Evolutionary conservation across 2,113 vertebrate genomes (phyloP).

Genomic region (Perca flavescens): DNA sequence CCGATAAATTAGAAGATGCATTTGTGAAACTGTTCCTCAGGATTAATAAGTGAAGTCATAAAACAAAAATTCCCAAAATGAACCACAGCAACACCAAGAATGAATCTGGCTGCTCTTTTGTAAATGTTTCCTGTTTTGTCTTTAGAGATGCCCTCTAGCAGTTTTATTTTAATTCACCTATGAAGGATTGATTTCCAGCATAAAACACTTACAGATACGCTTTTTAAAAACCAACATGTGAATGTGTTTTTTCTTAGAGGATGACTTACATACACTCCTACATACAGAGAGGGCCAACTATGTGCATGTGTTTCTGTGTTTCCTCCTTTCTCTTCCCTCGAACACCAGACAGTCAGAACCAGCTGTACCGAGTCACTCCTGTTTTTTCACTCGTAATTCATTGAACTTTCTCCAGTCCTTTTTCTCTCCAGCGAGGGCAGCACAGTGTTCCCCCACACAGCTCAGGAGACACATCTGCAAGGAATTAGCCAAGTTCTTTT

Average conservation of each 20-base stretch:
- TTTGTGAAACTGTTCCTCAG: background rate
- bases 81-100: background rate
- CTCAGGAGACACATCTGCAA: slow-evolving; percentile 80
- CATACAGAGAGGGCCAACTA: slow-evolving; percentile 68
- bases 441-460: slow-evolving; percentile 50
- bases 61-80: slow-evolving; percentile 5
- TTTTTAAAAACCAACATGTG: background rate
- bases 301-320: slow-evolving; percentile 50
- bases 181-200: background rate
- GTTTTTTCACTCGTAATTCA: slow-evolving; percentile 71
- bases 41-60: background rate
- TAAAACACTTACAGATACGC: background rate
- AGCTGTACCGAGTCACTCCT: slow-evolving; percentile 68
- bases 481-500: slow-evolving; percentile 81
- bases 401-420: slow-evolving; percentile 46
- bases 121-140: slow-evolving; percentile 49
- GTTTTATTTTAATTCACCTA: slow-evolving; percentile 4
- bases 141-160: background rate
- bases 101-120: slow-evolving; percentile 4
- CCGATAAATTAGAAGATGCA: background rate
- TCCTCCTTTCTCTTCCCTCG: slow-evolving; percentile 34
- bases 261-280: slow-evolving; percentile 34
- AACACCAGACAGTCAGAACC: slow-evolving; percentile 69
- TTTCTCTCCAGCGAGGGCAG: slow-evolving; percentile 49
- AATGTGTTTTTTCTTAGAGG: slow-evolving; percentile 26